These are phyloP conservation scores for Eupithecia exiguata DNA, from an alignment of 2,888 invertebrate genomes.

Conservation along the genomic window DNA sequence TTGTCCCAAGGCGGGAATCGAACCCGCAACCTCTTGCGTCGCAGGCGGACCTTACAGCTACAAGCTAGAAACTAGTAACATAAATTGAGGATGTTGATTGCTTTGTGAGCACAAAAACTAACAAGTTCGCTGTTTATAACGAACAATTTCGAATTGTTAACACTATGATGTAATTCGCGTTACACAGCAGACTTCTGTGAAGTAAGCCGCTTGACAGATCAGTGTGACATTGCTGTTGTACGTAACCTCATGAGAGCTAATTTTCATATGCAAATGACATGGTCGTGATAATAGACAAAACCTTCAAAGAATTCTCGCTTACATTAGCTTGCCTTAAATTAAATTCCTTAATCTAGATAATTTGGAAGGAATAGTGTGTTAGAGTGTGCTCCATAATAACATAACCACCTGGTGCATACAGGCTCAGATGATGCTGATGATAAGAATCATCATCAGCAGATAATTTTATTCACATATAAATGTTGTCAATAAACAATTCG, in stretches of 20 bases:
- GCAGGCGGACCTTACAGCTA: too few species aligned
- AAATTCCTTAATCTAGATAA: too few species aligned
- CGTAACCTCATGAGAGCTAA: constrained; percentile 1
- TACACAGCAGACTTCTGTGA: neutral
- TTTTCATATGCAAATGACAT: constrained; percentile 18
- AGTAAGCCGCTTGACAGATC: neutral
- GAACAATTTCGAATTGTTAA: neutral
- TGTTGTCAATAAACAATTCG: too few species aligned
- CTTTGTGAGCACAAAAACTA: neutral
- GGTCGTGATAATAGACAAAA: neutral
- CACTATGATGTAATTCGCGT: neutral
- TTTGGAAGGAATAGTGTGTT: too few species aligned
- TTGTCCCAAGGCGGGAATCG: too few species aligned
- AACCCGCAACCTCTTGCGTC: too few species aligned
- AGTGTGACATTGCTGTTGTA: neutral
- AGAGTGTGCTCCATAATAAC: too few species aligned
- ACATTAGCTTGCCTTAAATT: too few species aligned
- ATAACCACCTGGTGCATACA: too few species aligned
- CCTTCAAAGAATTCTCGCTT: neutral
- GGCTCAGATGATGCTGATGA: too few species aligned
- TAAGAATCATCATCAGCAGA: too few species aligned
- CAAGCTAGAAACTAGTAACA: neutral
- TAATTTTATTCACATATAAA: too few species aligned
- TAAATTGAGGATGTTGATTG: neutral
- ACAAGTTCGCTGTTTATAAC: neutral